Conservation (phyloP, 1,140 invertebrate species). For the Holcopasites calliopsidis region DNA sequence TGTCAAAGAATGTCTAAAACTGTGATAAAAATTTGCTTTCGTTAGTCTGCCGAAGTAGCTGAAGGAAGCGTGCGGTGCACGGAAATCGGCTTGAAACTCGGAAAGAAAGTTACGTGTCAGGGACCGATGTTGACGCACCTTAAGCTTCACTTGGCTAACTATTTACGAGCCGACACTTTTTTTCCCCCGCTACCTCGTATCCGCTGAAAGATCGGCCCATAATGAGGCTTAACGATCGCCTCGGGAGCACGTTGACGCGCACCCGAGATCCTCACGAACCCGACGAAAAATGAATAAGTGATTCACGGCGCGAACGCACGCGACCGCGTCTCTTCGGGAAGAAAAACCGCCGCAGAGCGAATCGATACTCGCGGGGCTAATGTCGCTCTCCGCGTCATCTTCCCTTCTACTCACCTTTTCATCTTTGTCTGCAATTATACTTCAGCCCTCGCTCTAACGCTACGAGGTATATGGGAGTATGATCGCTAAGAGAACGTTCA, state of each 20-base stretch:
- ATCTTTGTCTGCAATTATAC: too few relatives aligned
- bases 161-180: slow-evolving; percentile 67
- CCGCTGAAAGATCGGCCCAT: slow-evolving; percentile 67
- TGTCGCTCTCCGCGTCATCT: not conserved
- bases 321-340: slow-evolving; percentile 47
- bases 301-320: slow-evolving; percentile 71
- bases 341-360: slow-evolving; percentile 27
- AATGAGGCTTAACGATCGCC: slow-evolving; percentile 74
- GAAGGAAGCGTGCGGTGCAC: too few relatives aligned
- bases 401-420: too few relatives aligned
- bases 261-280: slow-evolving; percentile 49
- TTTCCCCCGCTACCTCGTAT: slow-evolving; percentile 60
- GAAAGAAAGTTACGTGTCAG: slow-evolving; percentile 8
- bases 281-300: slow-evolving; percentile 72
- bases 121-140: slow-evolving; percentile 39
- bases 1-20: too few relatives aligned
- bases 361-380: slow-evolving; percentile 47
- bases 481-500: too few relatives aligned
- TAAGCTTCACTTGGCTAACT: slow-evolving; percentile 22
- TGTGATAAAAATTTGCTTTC: too few relatives aligned
- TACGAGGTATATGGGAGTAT: too few relatives aligned
- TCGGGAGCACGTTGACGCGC: slow-evolving; percentile 68
- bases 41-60: too few relatives aligned
- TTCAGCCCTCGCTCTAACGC: too few relatives aligned
- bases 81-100: not conserved